Evolutionary conservation across 2,797 vertebrate genomes (phyloP).

Genomic region (Periophthalmus magnuspinnatus): DNA sequence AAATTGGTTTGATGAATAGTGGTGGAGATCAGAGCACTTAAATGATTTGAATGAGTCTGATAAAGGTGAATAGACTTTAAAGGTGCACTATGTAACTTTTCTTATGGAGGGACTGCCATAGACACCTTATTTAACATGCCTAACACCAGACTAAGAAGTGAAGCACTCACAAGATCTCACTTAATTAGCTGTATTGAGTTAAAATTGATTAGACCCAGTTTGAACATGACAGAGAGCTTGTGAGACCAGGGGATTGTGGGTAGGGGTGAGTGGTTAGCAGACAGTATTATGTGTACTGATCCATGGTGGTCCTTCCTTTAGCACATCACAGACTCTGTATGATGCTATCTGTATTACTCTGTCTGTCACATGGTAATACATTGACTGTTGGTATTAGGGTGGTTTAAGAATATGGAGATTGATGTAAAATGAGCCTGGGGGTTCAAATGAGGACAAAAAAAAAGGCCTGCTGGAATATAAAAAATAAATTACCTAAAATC

Average conservation of each 20-base stretch:
- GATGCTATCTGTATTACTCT: background rate
- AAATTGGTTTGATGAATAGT: too few species aligned
- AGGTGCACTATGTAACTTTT: too few species aligned
- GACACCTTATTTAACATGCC: too few species aligned
- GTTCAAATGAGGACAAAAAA: background rate
- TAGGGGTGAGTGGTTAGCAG: conserved; percentile 52
- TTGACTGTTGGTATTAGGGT: background rate
- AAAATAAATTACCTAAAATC: too few species aligned
- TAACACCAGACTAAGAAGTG: too few species aligned
- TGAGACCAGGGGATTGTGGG: conserved; percentile 49
- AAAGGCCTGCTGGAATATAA: too few species aligned
- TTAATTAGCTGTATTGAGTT: background rate
- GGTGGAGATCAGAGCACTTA: too few species aligned
- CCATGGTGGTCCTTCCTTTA: conserved; percentile 63
- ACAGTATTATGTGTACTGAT: conserved; percentile 54
- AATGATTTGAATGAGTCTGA: too few species aligned
- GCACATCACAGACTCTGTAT: background rate
- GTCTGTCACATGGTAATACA: background rate
- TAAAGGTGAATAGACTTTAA: too few species aligned
- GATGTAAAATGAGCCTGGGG: background rate
- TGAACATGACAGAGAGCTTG: conserved; percentile 7
- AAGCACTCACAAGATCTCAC: background rate
- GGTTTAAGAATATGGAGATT: background rate
- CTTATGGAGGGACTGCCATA: too few species aligned
- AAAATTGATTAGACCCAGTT: background rate